These are phyloP conservation scores for Drosophila quadrilineata DNA, from an alignment of 1,140 invertebrate species.

Conservation along the genomic window DNA sequence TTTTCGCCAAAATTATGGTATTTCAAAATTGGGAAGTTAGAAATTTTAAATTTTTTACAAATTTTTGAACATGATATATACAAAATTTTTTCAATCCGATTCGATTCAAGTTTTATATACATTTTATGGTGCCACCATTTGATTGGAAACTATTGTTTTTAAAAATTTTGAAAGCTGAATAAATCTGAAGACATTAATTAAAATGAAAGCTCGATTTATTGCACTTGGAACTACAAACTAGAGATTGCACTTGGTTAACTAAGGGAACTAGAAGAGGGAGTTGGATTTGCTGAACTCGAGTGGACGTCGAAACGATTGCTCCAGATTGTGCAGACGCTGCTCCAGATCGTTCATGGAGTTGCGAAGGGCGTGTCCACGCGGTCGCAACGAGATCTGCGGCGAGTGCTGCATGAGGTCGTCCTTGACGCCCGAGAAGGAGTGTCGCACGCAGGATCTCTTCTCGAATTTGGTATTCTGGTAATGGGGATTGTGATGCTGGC, in stretches of 20 bases:
- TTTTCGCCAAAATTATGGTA: no score
- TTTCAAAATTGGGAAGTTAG: no score
- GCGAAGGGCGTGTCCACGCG: constrained; percentile 67
- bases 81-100: no score
- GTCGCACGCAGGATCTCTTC: constrained; percentile 65
- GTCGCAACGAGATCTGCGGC: constrained; percentile 69
- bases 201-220: constrained; percentile 52
- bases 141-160: no score
- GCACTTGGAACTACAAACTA: constrained; percentile 53
- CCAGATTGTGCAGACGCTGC: constrained; percentile 73
- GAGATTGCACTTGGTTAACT: constrained; percentile 48
- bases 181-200: no score
- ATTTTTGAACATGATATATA: no score
- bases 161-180: no score
- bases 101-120: no score
- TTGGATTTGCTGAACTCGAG: constrained; percentile 75
- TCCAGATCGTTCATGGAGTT: constrained; percentile 81
- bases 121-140: no score
- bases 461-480: constrained; percentile 78
- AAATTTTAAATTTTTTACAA: no score
- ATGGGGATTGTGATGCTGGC: constrained; percentile 52
- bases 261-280: constrained; percentile 64
- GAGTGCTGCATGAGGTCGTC: constrained; percentile 78
- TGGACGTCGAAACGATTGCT: constrained; percentile 75
- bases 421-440: constrained; percentile 80